Evolutionary conservation across 2,888 invertebrate genomes (phyloP).

Genomic region (Meteorus colon): DNA sequence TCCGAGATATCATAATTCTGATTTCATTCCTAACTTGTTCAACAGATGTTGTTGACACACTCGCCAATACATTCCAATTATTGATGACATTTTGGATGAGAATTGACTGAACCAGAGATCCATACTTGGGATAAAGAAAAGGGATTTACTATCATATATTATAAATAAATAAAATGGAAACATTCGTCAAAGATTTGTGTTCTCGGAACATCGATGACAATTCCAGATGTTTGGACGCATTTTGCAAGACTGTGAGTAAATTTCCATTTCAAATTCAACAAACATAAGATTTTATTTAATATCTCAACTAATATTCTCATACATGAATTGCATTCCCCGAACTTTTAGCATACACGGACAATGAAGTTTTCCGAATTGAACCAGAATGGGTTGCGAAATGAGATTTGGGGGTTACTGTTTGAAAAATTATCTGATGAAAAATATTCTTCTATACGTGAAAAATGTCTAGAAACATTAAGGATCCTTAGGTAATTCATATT

Average conservation of each 20-base stretch:
- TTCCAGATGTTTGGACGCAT: conserved; percentile 64
- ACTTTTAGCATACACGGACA: conserved; percentile 75
- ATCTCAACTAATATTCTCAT: conserved; percentile 8
- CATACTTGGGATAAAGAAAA: not conserved
- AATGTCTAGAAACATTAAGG: conserved; percentile 78
- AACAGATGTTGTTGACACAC: not conserved
- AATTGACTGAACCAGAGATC: not conserved
- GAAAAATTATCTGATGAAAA: conserved; percentile 75
- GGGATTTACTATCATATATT: not conserved
- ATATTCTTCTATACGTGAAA: conserved; percentile 73
- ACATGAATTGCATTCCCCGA: conserved; percentile 25
- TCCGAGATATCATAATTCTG: not conserved
- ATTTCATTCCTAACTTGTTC: not conserved
- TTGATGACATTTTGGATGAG: not conserved
- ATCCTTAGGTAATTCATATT: conserved; percentile 77
- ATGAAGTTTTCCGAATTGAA: conserved; percentile 80
- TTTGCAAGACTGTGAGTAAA: conserved; percentile 72
- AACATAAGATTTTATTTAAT: conserved; percentile 18
- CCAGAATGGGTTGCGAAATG: conserved; percentile 74
- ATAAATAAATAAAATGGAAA: conserved; percentile 47
- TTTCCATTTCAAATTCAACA: conserved; percentile 10
- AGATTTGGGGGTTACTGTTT: conserved; percentile 79
- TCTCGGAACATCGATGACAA: conserved; percentile 61
- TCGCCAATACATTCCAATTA: not conserved
- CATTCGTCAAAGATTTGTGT: conserved; percentile 58